Evolutionary conservation across 2,888 invertebrate species (phyloP).

Genomic region (Drosophila cognata): DNA sequence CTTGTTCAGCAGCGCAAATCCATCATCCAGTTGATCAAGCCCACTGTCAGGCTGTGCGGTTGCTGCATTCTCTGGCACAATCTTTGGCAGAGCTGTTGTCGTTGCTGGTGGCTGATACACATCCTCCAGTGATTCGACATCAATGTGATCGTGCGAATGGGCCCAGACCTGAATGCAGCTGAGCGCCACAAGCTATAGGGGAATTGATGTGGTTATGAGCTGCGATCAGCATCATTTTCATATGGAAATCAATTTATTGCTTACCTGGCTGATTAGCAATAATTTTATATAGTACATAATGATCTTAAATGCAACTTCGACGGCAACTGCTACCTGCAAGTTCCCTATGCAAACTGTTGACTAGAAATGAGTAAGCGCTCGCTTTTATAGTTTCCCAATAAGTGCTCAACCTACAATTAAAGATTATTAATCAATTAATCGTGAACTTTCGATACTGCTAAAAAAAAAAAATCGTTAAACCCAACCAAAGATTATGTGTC

Average conservation of each 20-base stretch:
- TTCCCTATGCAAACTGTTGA: slow-evolving; percentile 39
- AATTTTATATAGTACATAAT: slow-evolving; percentile 53
- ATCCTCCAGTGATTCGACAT: slow-evolving; percentile 43
- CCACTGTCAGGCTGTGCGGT: slow-evolving; percentile 31
- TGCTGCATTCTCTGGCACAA: slow-evolving; percentile 20
- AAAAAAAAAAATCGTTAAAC: slow-evolving; percentile 30
- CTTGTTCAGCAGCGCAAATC: slow-evolving; percentile 6
- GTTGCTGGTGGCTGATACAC: slow-evolving; percentile 9
- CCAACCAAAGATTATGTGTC: slow-evolving; percentile 34
- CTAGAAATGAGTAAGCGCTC: slow-evolving; percentile 4
- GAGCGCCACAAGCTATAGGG: slow-evolving; percentile 49
- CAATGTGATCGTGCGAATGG: slow-evolving; percentile 19
- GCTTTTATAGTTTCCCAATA: slow-evolving; percentile 58
- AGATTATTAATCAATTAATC: slow-evolving; percentile 29
- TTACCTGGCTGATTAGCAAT: slow-evolving; percentile 60
- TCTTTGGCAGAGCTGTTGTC: slow-evolving; percentile 41
- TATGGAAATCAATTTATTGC: background rate
- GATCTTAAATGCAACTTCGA: slow-evolving; percentile 9
- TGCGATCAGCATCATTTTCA: background rate
- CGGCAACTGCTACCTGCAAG: slow-evolving; percentile 11
- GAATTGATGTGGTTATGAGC: background rate
- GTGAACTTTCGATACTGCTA: background rate
- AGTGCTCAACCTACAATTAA: slow-evolving; percentile 49
- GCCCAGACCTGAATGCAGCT: slow-evolving; percentile 23
- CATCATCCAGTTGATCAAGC: slow-evolving; percentile 30